A percentile compares a stretch with the other conserved stretches of the same genome.
These are phyloP conservation scores for Pemphigus obesinymphae DNA, from an alignment of 1,140 invertebrate species.

Conservation along the genomic window DNA sequence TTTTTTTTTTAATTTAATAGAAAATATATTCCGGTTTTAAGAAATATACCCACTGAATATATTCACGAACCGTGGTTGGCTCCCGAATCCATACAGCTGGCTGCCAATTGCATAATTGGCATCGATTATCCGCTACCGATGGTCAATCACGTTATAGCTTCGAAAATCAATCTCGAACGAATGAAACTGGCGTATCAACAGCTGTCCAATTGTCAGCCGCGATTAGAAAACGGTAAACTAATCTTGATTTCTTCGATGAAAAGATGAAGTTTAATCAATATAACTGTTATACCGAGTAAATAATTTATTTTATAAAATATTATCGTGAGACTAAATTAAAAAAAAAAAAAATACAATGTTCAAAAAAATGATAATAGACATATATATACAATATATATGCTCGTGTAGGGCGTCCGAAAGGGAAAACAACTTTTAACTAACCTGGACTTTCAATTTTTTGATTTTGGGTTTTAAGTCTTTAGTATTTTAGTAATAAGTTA, in stretches of 20 bases:
- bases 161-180: conserved; percentile 73
- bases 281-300: too few species aligned
- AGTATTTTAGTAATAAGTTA: too few species aligned
- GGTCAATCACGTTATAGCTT: conserved; percentile 72
- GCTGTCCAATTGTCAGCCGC: conserved; percentile 56
- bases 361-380: too few species aligned
- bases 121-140: conserved; percentile 82
- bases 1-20: conserved; percentile 53
- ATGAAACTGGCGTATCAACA: conserved; percentile 85
- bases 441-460: too few species aligned
- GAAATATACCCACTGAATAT: conserved; percentile 77
- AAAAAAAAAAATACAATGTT: too few species aligned
- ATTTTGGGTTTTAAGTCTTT: too few species aligned
- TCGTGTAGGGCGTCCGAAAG: too few species aligned
- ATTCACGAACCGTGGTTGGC: conserved; percentile 89
- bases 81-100: conserved; percentile 68
- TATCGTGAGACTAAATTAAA: too few species aligned
- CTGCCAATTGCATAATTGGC: conserved; percentile 78
- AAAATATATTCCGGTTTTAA: conserved; percentile 73
- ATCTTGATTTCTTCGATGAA: neutral
- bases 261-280: too few species aligned
- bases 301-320: too few species aligned
- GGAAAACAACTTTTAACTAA: too few species aligned
- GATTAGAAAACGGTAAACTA: conserved; percentile 36
- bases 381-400: too few species aligned